Conservation (phyloP, 2,888 invertebrate species). For the Platycheirus albimanus region DNA sequence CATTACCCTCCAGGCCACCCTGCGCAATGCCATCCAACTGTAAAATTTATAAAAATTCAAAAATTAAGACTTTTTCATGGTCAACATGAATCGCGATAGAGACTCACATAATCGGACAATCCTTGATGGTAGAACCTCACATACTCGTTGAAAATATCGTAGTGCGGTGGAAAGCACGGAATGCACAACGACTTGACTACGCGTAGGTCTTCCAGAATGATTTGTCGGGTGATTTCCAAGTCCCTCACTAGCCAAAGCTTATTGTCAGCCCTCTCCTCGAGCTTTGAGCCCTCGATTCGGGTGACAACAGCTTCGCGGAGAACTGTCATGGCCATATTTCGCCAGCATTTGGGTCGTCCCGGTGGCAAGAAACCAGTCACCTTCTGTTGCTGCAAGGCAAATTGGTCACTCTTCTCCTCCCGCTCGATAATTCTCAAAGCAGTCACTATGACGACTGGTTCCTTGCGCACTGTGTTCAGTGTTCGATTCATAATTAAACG, state of each 20-base stretch:
- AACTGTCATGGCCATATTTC: conserved; percentile 92
- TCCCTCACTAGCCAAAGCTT: conserved; percentile 98
- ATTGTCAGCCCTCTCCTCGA: conserved; percentile 94
- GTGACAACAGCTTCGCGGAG: conserved; percentile 90
- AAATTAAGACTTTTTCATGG: too few species aligned
- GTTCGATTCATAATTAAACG: conserved; percentile 94
- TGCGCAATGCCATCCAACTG: conserved; percentile 94
- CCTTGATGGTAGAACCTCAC: conserved; percentile 97
- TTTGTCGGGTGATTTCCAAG: conserved; percentile 92
- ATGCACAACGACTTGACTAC: conserved; percentile 95
- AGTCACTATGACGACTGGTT: conserved; percentile 97
- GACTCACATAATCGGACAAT: conserved; percentile 90
- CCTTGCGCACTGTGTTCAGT: conserved; percentile 96
- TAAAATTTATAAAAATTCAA: not conserved
- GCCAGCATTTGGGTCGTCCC: conserved; percentile 96
- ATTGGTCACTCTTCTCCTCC: conserved; percentile 97
- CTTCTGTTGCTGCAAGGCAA: conserved; percentile 87
- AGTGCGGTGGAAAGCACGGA: conserved; percentile 97
- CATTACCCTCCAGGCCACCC: conserved; percentile 96
- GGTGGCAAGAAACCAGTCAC: conserved; percentile 95
- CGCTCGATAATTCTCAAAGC: conserved; percentile 97
- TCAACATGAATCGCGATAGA: too few species aligned
- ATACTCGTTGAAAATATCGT: conserved; percentile 95
- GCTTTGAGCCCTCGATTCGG: conserved; percentile 96
- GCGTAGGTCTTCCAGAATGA: conserved; percentile 94